A percentile compares a stretch with the other conserved stretches of the same genome.
Evolutionary conservation across 2,888 invertebrate genomes (phyloP).

Genomic region (Eulithis prunata): DNA sequence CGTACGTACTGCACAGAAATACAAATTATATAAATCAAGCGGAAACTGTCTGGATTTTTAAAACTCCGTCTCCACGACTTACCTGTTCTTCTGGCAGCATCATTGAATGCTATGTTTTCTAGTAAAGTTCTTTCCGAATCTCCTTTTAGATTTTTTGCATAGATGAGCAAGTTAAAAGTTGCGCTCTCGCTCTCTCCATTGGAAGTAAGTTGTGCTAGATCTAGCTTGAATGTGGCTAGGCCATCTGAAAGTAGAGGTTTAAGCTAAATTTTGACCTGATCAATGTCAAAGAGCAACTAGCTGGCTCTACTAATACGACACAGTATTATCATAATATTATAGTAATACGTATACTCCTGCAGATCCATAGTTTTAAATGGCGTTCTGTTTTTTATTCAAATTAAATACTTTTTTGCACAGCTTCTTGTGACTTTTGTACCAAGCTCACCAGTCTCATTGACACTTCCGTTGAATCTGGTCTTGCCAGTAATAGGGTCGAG

Average conservation of each 20-base stretch:
- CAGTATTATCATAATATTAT: too few relatives aligned
- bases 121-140: slow-evolving; percentile 91
- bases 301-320: too few relatives aligned
- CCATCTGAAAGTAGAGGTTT: slow-evolving; percentile 61
- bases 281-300: too few relatives aligned
- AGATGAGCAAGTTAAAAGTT: slow-evolving; percentile 90
- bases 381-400: too few relatives aligned
- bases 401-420: too few relatives aligned
- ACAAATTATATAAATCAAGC: too few relatives aligned
- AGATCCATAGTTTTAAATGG: too few relatives aligned
- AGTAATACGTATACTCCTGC: too few relatives aligned
- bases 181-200: slow-evolving; percentile 72
- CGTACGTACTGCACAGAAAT: too few relatives aligned
- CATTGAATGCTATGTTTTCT: slow-evolving; percentile 94
- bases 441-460: slow-evolving; percentile 73
- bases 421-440: neutral
- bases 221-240: slow-evolving; percentile 77
- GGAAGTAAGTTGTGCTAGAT: slow-evolving; percentile 86
- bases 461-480: slow-evolving; percentile 88
- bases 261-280: neutral
- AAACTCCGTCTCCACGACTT: slow-evolving; percentile 32
- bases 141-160: slow-evolving; percentile 93
- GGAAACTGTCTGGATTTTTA: too few relatives aligned
- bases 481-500: slow-evolving; percentile 90
- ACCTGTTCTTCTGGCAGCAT: slow-evolving; percentile 94